Base-by-base conservation (phyloP, 2,113 vertebrate genomes). In the Coturnix japonica region DNA sequence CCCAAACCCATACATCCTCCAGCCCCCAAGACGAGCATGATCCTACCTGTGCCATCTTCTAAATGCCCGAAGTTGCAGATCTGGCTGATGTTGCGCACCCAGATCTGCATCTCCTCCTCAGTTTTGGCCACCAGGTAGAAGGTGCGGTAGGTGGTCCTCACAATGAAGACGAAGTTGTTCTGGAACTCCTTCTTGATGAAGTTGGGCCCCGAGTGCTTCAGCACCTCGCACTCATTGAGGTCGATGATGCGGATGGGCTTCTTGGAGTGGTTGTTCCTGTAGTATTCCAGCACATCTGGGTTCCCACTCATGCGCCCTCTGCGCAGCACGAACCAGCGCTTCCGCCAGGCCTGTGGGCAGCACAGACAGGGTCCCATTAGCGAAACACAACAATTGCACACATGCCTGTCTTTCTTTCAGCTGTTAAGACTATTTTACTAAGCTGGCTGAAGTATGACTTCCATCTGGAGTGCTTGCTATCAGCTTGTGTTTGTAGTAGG, bases 81-180 rank as follows among this genome's bases (percentile, higher is more conserved):
- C 76, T 98, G 98, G 88, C 98, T 98, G 97, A 99, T 99, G 87
- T 97, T 98, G 37, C 96, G 98, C 91, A 99, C 98, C 99, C 99
- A 99, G 82, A 93, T 91, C 82, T 99, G 98, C 99, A 99, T 99
- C 96, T 99, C 99, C 85, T 99, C 99, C 91, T 99, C 98, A 0
- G 99, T 99, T 95, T 99, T 99, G 96, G 99, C 99, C 94, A 99
- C 98, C 95, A 99, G 98, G 96, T 99, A 99, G 95, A 99, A 99
- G 71, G 99, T 97, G 10, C 99, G 98, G 22, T 97, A 97, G 6
- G 98, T 95, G 2, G 99, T 99, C 92, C 99, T 99, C 57, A 99
- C 98, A 30, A 99, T 97, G 75, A 99, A 99, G 41, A 99, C 97
- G 0, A 98, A 99, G 91, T 98, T 98, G 85, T 99, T 98, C 63